A percentile compares a stretch with the other conserved stretches of the same genome.
Conservation (phyloP, 35 echinoderm and acorn worm genomes). For the Amphiura filiformis region DNA sequence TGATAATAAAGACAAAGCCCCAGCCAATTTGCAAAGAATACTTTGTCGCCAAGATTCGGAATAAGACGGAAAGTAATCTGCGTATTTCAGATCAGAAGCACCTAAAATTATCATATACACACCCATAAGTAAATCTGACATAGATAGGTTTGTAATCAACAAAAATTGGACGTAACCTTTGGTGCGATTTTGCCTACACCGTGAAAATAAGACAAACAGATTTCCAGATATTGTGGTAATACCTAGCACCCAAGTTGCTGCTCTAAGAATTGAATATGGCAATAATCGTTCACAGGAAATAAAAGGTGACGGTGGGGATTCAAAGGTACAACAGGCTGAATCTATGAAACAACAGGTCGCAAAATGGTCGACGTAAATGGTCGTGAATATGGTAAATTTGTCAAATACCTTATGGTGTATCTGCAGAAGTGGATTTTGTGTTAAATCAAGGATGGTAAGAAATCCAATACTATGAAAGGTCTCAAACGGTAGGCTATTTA, state of each 20-base stretch:
- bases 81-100: conserved; percentile 18
- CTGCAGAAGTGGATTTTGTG: too few relatives aligned
- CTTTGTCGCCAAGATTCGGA: conserved; percentile 18
- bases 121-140: conserved; percentile 42
- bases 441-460: too few relatives aligned
- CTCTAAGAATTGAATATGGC: neutral
- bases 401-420: neutral
- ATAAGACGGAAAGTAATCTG: conserved; percentile 7
- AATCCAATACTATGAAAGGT: too few relatives aligned
- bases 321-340: neutral
- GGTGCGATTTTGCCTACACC: neutral
- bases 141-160: neutral
- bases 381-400: neutral
- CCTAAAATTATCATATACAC: conserved; percentile 40
- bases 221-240: conserved; percentile 29
- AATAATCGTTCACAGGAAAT: neutral
- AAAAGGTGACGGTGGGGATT: neutral
- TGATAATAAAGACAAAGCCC: conserved; percentile 28
- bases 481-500: too few relatives aligned
- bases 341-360: neutral
- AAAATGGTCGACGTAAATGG: neutral
- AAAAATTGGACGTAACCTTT: neutral
- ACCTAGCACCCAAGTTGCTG: conserved; percentile 37
- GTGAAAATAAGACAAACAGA: conserved; percentile 9
- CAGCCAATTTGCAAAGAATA: conserved; percentile 9